Evolutionary conservation across 2,888 invertebrate species (phyloP).

Genomic region (Smittia aterrima): DNA sequence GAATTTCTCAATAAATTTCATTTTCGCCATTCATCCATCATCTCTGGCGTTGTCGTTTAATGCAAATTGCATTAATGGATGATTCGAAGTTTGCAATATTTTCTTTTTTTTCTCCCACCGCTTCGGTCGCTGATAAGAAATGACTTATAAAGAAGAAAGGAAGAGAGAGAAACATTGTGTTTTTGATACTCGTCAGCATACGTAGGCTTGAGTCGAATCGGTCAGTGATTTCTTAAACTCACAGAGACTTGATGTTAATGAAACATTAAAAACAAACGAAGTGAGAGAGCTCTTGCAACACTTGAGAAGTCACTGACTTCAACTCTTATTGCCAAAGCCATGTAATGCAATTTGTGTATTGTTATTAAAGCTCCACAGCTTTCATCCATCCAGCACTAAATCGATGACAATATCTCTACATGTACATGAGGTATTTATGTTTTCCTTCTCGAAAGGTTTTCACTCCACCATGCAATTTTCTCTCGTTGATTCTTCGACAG

Average conservation of each 20-base stretch:
- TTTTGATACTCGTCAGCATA: not conserved
- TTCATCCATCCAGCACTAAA: slow-evolving; percentile 14
- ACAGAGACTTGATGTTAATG: too few species aligned
- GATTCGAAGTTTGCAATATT: slow-evolving; percentile 16
- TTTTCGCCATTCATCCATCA: slow-evolving; percentile 19
- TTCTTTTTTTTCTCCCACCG: not conserved
- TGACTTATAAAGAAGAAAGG: not conserved
- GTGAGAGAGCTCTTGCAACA: too few species aligned
- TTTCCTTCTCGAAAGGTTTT: not conserved
- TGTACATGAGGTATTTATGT: slow-evolving; percentile 27
- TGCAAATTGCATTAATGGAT: slow-evolving; percentile 36
- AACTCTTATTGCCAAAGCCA: not conserved
- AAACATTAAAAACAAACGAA: too few species aligned
- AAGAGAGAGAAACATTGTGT: slow-evolving; percentile 13
- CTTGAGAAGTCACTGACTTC: not conserved
- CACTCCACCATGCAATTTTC: not conserved
- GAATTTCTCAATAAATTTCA: slow-evolving; percentile 8
- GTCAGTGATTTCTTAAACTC: too few species aligned
- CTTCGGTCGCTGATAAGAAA: slow-evolving; percentile 5
- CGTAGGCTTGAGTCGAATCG: not conserved
- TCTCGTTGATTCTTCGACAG: not conserved
- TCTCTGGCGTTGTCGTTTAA: slow-evolving; percentile 3
- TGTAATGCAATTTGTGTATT: slow-evolving; percentile 36
- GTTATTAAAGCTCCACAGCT: slow-evolving; percentile 21
- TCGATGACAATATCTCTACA: slow-evolving; percentile 21